phyloP scores from a whole-genome alignment of 2,888 invertebrate genomes.

The Synanthedon myopaeformis region DNA sequence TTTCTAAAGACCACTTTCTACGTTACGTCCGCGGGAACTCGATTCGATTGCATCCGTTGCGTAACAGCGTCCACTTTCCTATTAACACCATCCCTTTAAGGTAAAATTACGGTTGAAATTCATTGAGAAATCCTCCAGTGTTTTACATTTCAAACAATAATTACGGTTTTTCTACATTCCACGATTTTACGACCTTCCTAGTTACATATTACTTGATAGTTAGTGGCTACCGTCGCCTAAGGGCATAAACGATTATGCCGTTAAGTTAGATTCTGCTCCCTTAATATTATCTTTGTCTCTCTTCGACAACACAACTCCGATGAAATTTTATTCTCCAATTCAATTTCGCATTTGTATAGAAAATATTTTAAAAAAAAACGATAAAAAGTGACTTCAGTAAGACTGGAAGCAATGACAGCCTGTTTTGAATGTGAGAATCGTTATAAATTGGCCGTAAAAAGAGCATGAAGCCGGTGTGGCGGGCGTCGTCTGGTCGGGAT shows the following conservation, averaged over 20 bases:
- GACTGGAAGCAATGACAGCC: slow-evolving; percentile 26
- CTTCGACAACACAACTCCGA: too few relatives aligned
- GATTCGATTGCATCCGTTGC: slow-evolving; percentile 24
- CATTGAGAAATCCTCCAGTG: background rate
- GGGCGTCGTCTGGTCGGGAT: slow-evolving; percentile 18
- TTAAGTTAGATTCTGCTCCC: too few relatives aligned
- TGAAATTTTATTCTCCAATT: too few relatives aligned
- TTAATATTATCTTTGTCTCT: too few relatives aligned
- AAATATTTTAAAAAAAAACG: too few relatives aligned
- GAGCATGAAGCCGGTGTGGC: background rate
- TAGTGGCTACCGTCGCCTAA: too few relatives aligned
- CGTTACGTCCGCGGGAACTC: slow-evolving; percentile 31
- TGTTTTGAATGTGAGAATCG: background rate
- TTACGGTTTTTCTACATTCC: too few relatives aligned
- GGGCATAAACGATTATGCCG: too few relatives aligned
- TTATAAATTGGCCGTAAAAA: background rate
- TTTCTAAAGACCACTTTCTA: slow-evolving; percentile 27
- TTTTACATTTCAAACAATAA: background rate
- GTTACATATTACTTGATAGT: too few relatives aligned
- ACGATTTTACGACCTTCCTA: too few relatives aligned
- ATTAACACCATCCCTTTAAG: background rate
- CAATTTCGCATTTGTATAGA: too few relatives aligned
- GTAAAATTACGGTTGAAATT: background rate
- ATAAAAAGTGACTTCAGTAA: slow-evolving; percentile 13
- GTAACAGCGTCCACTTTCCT: slow-evolving; percentile 17